These are phyloP conservation scores for Prolemur simus DNA, from an alignment of 2,113 vertebrate genomes.

Conservation along the genomic window DNA sequence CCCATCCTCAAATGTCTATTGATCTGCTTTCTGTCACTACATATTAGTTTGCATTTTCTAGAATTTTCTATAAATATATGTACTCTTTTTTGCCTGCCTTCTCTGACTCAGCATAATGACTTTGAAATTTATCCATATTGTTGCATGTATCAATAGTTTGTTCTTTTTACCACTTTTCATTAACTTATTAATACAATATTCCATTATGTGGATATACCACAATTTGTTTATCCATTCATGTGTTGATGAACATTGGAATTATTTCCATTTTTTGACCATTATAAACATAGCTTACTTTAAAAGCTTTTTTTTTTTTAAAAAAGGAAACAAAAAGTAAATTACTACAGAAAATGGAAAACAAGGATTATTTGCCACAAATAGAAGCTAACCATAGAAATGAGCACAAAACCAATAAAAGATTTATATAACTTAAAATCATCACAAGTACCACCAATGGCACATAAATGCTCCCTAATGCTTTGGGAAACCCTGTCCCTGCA, in stretches of 20 bases:
- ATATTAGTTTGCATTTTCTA: neutral
- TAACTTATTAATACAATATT: neutral
- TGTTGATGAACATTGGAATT: neutral
- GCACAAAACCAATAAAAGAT: neutral
- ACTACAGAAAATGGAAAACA: neutral
- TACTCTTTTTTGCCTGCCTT: neutral
- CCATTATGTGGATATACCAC: neutral
- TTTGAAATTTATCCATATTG: neutral
- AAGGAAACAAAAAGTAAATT: neutral
- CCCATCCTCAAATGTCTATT: accelerated
- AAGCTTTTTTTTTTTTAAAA: neutral
- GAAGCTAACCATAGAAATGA: neutral
- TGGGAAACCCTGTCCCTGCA: neutral
- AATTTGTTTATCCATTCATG: neutral
- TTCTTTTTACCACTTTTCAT: neutral
- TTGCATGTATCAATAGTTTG: neutral
- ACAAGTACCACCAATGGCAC: too few species aligned
- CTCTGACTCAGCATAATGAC: neutral
- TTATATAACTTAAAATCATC: neutral
- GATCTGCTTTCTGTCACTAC: neutral
- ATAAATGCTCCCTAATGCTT: neutral
- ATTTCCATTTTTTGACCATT: neutral
- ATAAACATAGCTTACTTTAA: neutral
- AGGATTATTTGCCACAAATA: neutral
- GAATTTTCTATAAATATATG: neutral